Evolutionary conservation across 1,140 invertebrate species (phyloP).

Genomic region (Bathynomus jamesi): DNA sequence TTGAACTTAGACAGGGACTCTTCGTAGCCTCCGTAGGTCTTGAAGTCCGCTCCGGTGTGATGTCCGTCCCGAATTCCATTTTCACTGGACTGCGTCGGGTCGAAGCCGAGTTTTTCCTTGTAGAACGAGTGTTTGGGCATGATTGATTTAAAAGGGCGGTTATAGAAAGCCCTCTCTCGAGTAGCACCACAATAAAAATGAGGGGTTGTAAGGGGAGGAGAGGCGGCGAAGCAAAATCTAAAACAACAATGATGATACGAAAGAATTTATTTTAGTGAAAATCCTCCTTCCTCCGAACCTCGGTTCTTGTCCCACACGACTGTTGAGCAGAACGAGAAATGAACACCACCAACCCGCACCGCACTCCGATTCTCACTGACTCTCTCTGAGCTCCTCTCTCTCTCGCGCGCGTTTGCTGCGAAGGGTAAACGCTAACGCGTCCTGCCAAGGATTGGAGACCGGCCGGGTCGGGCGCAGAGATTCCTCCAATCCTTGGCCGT

Average conservation of each 20-base stretch:
- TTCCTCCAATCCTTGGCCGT: not conserved
- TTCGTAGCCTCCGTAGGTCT: conserved; percentile 65
- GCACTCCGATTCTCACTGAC: not conserved
- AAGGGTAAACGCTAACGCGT: not conserved
- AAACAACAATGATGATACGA: too few species aligned
- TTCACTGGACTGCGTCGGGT: not conserved
- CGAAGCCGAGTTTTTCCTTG: not conserved
- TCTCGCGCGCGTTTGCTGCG: not conserved
- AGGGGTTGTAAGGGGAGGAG: too few species aligned
- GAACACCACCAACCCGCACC: not conserved
- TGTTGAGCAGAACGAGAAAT: too few species aligned
- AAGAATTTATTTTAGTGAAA: too few species aligned
- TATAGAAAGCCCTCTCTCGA: too few species aligned
- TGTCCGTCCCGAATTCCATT: conserved; percentile 44
- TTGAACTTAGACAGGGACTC: conserved; percentile 46
- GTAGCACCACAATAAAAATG: too few species aligned
- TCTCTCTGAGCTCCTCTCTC: not conserved
- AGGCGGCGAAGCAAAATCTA: too few species aligned
- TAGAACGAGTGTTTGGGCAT: not conserved
- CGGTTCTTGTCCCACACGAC: too few species aligned
- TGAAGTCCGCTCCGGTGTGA: conserved; percentile 40
- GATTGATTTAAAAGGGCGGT: too few species aligned
- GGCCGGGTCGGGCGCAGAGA: not conserved
- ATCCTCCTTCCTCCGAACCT: too few species aligned
- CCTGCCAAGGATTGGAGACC: not conserved